Evolutionary conservation across 2,888 invertebrate genomes (phyloP), one percentile per base, ranked within the genome.

Genomic region (Chorisops tibialis): DNA sequence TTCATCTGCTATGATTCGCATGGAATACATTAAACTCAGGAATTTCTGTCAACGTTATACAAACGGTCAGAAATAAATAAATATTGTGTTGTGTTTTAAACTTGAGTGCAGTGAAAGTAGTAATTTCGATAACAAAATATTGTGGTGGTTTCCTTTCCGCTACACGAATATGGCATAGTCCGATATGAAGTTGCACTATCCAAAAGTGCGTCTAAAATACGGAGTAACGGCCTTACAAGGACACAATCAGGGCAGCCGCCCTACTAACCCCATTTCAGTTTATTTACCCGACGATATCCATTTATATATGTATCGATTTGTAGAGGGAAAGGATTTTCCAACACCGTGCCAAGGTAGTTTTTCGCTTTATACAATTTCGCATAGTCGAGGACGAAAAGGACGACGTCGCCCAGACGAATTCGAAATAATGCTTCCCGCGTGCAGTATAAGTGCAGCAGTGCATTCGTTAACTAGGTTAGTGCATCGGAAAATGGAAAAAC

Each of bases 241-340:
- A 59, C 19, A 39, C 48, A 59, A 48, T 48, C 59, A 59, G 59
- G 59, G 48, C 37, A 38, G 38, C 35, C 71, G 76, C 70, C 75
- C 77, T 71, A 77, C 71, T 77, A 73, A 77, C 77, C 77, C 66
- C 71, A 66, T 73, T 77, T 67, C 70, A 72, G 77, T 75, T 75
- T 74, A 72, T 76, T 77, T 74, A 77, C 77, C 77, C 72, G 63
- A 65, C 66, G 35, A 37, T 41, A 37, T 14, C 12, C 38, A 22
- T 41, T 51, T 61, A 51, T 37, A 59, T 47, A 45, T 39, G 22
- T 63, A 66, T 66, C 61, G 66, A 66, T 66, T 62, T 58, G 30
- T 63, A 61, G 62, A 62, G 60, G 21, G 48, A 63, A 62, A 62
- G 63, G 62, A 64, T 62, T 66, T 37, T 41, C 6, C 12, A 41